Conservation (phyloP, 2,888 invertebrate genomes). For the Linnaemya vulpina region DNA sequence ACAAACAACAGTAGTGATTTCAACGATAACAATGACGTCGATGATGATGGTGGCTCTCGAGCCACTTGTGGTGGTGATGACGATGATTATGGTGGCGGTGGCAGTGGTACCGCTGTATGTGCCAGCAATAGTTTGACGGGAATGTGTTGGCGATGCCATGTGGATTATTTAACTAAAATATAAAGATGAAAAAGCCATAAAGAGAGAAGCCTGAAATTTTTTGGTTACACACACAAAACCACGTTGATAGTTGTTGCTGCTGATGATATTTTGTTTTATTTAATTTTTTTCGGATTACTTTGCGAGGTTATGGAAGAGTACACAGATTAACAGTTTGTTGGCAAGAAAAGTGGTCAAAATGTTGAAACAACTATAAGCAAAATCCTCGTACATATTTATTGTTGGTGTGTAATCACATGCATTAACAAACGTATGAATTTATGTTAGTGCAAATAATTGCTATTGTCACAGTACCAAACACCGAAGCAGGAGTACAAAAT, state of each 20-base stretch:
- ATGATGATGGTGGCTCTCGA: constrained; percentile 26
- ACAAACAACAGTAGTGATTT: constrained; percentile 51
- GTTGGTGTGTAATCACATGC: constrained; percentile 24
- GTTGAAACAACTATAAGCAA: constrained; percentile 48
- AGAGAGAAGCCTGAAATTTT: constrained; percentile 49
- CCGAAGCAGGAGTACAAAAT: constrained; percentile 8
- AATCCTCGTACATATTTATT: constrained; percentile 32
- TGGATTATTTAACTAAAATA: constrained; percentile 66
- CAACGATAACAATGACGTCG: constrained; percentile 34
- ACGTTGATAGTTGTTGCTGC: constrained; percentile 12
- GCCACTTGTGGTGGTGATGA: constrained; percentile 2
- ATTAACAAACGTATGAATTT: constrained; percentile 41
- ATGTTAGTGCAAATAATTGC: constrained; percentile 63
- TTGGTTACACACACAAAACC: constrained; percentile 30
- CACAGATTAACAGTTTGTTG: constrained; percentile 68
- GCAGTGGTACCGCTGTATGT: neutral
- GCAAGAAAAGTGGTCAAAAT: constrained; percentile 65
- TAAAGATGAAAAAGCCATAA: constrained; percentile 61
- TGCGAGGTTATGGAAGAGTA: constrained; percentile 55
- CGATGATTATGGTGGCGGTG: neutral
- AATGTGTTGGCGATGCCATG: constrained; percentile 41
- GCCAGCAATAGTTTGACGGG: neutral
- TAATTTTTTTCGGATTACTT: constrained; percentile 44
- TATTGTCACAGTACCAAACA: constrained; percentile 64
- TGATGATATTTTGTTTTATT: neutral